Evolutionary conservation across 2,113 vertebrate species (phyloP), one percentile per base, ranked within the genome.

Genomic region (Eulacestoma nigropectus): DNA sequence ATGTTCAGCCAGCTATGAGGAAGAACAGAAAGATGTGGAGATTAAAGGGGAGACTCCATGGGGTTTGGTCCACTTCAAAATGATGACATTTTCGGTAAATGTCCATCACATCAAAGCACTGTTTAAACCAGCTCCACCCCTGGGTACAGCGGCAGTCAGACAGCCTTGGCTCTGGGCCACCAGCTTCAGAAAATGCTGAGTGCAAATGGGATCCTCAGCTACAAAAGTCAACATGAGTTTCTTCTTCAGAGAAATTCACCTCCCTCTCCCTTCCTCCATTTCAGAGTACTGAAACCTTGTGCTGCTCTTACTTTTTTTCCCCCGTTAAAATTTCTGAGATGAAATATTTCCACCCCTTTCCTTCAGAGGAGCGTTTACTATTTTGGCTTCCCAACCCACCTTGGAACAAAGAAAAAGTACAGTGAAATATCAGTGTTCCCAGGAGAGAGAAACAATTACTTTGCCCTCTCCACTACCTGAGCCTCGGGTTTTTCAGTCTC

Each of bases 401-500:
- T 46, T 41, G 35, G 75, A 70, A 92, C 60, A 90, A 90, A 86
- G 68, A 67, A 77, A 87, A 90, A 0, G 25, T 55, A 33, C 80
- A 83, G 50, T 67, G 87, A 85, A 91, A 68, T 88, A 96, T 44
- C 77, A 91, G 14, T 11, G 0, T 80, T 93, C 64, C 57, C 84
- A 56, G 63, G 75, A 91, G 87, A 87, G 27, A 85, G 46, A 83
- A 94, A 77, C 60, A 82, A 84, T 93, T 89, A 70, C 83, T 94
- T 85, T 53, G 67, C 1, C 3, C 68, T 85, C 87, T 73, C 86
- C n/a, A 25, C 10, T 70, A 67, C 33, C 57, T 2, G 5, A 85
- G 78, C 13, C 25, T 32, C 0, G 1, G 84, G n/a, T 88, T 95
- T 90, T 90, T 74, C 63, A 83, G 63, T 27, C 17, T 8, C 68